Base-by-base conservation (phyloP, 23 tunicate genomes). In the Ascidia mentula region DNA sequence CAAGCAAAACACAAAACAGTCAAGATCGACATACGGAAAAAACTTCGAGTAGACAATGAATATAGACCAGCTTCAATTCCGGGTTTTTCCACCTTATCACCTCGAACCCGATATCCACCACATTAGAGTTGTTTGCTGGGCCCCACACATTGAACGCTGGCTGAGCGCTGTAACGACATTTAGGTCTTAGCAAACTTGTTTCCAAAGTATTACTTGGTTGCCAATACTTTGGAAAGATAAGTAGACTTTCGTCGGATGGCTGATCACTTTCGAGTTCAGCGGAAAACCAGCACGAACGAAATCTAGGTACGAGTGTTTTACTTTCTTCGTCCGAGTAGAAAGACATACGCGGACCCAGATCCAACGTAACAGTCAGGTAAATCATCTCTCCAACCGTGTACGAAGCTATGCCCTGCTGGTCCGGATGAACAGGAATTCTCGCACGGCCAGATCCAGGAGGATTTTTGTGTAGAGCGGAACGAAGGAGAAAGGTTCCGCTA, bases 361-460 rank as follows among this genome's bases (percentile, higher is more conserved):
- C 65, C 7, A 53, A 28, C 4, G 65, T 53, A 53, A 53, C 65
- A 9, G 65, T 53, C 65, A 53, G 65, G 65, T 53, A 53, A 53
- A 53, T 53, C 65, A 53, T 53, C 65, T 53, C 65, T 53, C 65
- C 65, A 3, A 53, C 65, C 13, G 65, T 53, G 65, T 53, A 53
- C 65, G 65, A 20, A 20, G 65, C 65, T 3, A 53, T 53, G 24
- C 65, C 65, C 1, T 9, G 65, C 65, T 53, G 65, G 24, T 53
- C 65, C 65, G 65, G 65, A 53, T 53, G 22, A 53, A 53, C 65
- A 53, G 65, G 65, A 1, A 53, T 53, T 53, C 65, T 53, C 65
- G 22, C 13, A 20, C 24, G 22, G 7, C 65, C 65, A 53, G 12
- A 20, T 53, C 65, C 65, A 6, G 65, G 65, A 5, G 65, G 65